Percentiles rank a stretch among this genome's conserved stretches.
Conservation (phyloP, 2,888 invertebrate species). For the Caenorhabditis japonica region DNA sequence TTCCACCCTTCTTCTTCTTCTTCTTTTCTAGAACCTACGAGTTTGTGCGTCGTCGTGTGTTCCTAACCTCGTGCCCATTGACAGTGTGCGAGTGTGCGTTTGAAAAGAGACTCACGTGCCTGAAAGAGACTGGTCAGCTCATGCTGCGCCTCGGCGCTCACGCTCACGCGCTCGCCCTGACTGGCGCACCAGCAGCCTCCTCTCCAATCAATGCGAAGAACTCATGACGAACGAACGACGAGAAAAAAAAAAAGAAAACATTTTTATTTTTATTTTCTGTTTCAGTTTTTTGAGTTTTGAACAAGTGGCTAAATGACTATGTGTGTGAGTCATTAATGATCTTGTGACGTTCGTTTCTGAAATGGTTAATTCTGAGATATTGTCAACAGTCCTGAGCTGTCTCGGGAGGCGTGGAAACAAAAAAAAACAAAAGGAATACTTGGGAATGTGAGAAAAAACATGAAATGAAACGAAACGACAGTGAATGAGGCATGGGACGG, state of each 20-base stretch:
- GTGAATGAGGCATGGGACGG: slow-evolving; percentile 23
- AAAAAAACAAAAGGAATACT: slow-evolving; percentile 4
- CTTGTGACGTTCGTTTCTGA: no score
- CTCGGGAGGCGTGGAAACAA: no score
- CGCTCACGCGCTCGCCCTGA: slow-evolving; percentile 30
- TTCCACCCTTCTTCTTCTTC: slow-evolving; percentile 4
- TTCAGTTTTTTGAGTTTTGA: no score
- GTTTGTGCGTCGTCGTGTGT: slow-evolving; percentile 41
- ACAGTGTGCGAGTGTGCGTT: slow-evolving; percentile 30
- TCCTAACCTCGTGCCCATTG: slow-evolving; percentile 48
- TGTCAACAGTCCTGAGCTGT: no score
- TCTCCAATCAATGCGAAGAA: slow-evolving; percentile 43
- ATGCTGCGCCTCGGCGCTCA: slow-evolving; percentile 43
- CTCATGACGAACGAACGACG: slow-evolving; percentile 43
- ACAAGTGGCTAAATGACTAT: no score
- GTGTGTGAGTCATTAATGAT: no score
- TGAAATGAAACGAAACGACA: slow-evolving; percentile 16
- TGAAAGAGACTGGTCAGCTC: slow-evolving; percentile 35
- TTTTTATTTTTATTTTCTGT: no score
- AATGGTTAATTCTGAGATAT: no score
- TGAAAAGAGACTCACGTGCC: slow-evolving; percentile 32
- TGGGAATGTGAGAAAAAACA: slow-evolving; percentile 12
- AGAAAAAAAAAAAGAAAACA: slow-evolving; percentile 9
- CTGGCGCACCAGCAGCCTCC: not conserved
- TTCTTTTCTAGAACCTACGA: slow-evolving; percentile 29